phyloP scores from a whole-genome alignment of 2,797 vertebrate species.

The Holocentrus rufus region DNA sequence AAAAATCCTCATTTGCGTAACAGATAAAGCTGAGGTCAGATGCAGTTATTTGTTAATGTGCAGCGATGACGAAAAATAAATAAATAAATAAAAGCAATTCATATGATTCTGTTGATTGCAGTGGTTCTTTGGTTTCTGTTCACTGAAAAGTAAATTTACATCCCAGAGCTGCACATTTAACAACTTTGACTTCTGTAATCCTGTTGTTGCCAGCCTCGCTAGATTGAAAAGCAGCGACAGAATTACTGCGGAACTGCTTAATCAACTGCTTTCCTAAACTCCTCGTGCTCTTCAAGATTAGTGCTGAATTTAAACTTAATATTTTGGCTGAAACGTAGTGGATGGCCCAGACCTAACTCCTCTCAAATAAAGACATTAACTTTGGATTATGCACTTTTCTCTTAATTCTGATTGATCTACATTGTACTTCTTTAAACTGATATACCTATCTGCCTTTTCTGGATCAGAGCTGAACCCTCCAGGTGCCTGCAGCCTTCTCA shows the following conservation, averaged over 20 bases:
- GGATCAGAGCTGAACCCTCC: slow-evolving; percentile 85
- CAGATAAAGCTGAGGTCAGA: background rate
- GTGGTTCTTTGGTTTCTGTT: slow-evolving; percentile 3
- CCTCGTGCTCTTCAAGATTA: background rate
- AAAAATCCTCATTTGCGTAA: background rate
- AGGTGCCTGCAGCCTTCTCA: slow-evolving; percentile 84
- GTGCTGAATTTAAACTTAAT: background rate
- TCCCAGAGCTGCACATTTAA: slow-evolving; percentile 25
- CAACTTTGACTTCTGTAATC: slow-evolving; percentile 35
- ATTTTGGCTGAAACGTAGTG: too few relatives aligned
- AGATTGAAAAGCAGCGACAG: slow-evolving; percentile 19
- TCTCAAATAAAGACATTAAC: background rate
- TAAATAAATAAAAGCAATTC: too few relatives aligned
- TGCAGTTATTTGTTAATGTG: background rate
- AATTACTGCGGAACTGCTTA: slow-evolving; percentile 24
- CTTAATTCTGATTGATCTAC: background rate
- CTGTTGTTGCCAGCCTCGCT: slow-evolving; percentile 19
- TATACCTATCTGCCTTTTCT: slow-evolving; percentile 25
- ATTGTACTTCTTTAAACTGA: background rate
- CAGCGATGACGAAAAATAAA: too few relatives aligned
- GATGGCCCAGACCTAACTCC: background rate
- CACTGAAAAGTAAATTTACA: slow-evolving; percentile 14
- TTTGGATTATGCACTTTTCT: background rate
- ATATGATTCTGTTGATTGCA: slow-evolving; percentile 4
- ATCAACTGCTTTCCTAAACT: slow-evolving; percentile 29